phyloP scores from a whole-genome alignment of 2,888 invertebrate genomes.

The Physocephala rufipes region DNA sequence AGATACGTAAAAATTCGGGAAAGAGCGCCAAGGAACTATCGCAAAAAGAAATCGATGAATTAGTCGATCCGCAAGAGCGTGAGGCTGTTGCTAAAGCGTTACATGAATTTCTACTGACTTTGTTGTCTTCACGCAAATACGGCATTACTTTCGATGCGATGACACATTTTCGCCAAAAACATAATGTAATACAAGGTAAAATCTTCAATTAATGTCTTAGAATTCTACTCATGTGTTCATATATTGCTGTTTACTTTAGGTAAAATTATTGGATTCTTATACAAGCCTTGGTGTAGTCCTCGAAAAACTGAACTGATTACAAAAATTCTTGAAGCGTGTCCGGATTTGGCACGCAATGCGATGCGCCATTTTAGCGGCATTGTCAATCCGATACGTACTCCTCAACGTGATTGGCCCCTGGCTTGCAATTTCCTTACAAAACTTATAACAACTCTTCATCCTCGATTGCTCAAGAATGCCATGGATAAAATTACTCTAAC shows the following conservation, averaged over 20 bases:
- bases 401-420: slow-evolving; percentile 46
- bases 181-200: slow-evolving; percentile 59
- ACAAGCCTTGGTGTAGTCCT: slow-evolving; percentile 76
- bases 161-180: slow-evolving; percentile 60
- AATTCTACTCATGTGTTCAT: background rate
- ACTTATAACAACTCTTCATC: slow-evolving; percentile 57
- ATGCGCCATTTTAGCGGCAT: slow-evolving; percentile 70
- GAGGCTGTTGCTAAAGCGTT: slow-evolving; percentile 69
- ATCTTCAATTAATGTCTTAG: background rate
- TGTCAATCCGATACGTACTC: slow-evolving; percentile 69
- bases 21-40: background rate
- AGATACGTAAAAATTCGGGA: slow-evolving; percentile 51
- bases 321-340: slow-evolving; percentile 74
- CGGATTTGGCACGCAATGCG: slow-evolving; percentile 75
- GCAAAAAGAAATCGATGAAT: slow-evolving; percentile 38
- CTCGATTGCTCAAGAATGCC: slow-evolving; percentile 50
- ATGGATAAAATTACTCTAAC: slow-evolving; percentile 60
- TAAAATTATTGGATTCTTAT: slow-evolving; percentile 71
- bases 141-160: slow-evolving; percentile 82
- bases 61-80: slow-evolving; percentile 58
- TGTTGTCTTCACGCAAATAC: slow-evolving; percentile 79
- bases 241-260: slow-evolving; percentile 36
- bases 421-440: slow-evolving; percentile 51
- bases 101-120: slow-evolving; percentile 75
- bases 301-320: slow-evolving; percentile 72